phyloP scores from a whole-genome alignment of 2,888 invertebrate genomes.

The Tachina fera region DNA sequence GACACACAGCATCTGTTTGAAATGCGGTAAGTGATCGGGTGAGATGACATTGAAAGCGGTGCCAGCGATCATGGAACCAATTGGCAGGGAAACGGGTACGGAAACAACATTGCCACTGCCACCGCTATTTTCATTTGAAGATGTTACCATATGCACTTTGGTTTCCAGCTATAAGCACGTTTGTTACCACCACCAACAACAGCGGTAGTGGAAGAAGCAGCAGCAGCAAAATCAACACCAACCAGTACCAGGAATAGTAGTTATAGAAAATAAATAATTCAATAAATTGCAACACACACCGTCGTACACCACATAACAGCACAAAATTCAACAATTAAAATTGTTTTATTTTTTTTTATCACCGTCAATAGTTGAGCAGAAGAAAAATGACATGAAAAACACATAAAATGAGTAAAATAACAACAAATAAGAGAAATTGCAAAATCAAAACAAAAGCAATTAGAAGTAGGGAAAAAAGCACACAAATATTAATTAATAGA shows the following conservation, averaged over 20 bases:
- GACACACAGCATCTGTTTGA: slow-evolving; percentile 93
- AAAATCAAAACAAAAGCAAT: slow-evolving; percentile 70
- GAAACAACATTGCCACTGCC: slow-evolving; percentile 79
- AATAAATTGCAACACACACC: slow-evolving; percentile 56
- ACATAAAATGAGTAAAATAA: slow-evolving; percentile 53
- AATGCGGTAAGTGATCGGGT: slow-evolving; percentile 91
- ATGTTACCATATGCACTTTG: slow-evolving; percentile 82
- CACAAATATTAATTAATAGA: slow-evolving; percentile 69
- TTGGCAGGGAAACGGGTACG: slow-evolving; percentile 85
- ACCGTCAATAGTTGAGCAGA: slow-evolving; percentile 29
- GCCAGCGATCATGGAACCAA: slow-evolving; percentile 91
- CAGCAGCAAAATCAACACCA: slow-evolving; percentile 17
- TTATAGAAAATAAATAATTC: slow-evolving; percentile 22
- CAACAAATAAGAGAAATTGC: slow-evolving; percentile 65
- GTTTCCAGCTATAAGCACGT: slow-evolving; percentile 75
- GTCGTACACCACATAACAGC: slow-evolving; percentile 47
- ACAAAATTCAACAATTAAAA: slow-evolving; percentile 52
- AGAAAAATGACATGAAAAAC: slow-evolving; percentile 46
- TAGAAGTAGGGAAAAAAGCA: slow-evolving; percentile 67
- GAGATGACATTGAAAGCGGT: slow-evolving; percentile 94
- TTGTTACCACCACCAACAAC: background rate
- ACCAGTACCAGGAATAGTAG: slow-evolving; percentile 20
- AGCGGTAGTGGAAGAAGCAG: slow-evolving; percentile 19
- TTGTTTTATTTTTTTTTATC: slow-evolving; percentile 39
- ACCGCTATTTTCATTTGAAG: slow-evolving; percentile 80